Evolutionary conservation across 2,113 vertebrate species (phyloP), one percentile per base, ranked within the genome.

Genomic region (Xiphias gladius): DNA sequence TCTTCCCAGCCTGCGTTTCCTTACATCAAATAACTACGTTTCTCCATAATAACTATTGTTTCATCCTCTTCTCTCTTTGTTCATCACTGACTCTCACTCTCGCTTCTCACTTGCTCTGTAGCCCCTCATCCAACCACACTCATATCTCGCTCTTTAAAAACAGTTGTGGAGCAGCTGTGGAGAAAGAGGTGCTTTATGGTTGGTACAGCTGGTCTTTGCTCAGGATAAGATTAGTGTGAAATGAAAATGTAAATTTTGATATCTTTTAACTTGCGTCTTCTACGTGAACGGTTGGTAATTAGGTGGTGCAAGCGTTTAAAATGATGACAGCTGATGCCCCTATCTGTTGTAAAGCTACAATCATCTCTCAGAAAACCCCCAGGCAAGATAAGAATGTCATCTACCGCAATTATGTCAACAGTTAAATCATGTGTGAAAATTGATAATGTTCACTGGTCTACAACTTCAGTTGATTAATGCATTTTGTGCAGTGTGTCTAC

Each of bases 1-100:
- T 77, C 48, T 64, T 83, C 57, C 41, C 69, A 70, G 50, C 71
- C 35, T 87, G 64, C 35, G 11, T n/a, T 78, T 89, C 83, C 69
- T 65, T 88, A 90, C 87, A 89, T 92, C 85, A 93, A 91, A 94
- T 86, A 91, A 65, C 71, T 69, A 55, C 24, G 16, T 85, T 88
- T 84, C 79, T 82, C 66, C 86, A 79, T 76, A 82, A 92, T 86
- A 86, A 84, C 79, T 20, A 16, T 69, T 14, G n/a, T 48, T 71
- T 26, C 46, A n/a, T 73, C 57, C 30, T 37, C 54, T 48, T 9
- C 68, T 55, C 55, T 30, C 75, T 69, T 48, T 65, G 48, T 37
- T 52, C 30, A 37, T 24, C 39, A 3, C 61, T 19, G 24, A 55
- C 43, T 66, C 48, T 52, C 14, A 20, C 55, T 73, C 52, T 39